phyloP scores from a whole-genome alignment of 2,888 invertebrate species.

The Micropterix aruncella region DNA sequence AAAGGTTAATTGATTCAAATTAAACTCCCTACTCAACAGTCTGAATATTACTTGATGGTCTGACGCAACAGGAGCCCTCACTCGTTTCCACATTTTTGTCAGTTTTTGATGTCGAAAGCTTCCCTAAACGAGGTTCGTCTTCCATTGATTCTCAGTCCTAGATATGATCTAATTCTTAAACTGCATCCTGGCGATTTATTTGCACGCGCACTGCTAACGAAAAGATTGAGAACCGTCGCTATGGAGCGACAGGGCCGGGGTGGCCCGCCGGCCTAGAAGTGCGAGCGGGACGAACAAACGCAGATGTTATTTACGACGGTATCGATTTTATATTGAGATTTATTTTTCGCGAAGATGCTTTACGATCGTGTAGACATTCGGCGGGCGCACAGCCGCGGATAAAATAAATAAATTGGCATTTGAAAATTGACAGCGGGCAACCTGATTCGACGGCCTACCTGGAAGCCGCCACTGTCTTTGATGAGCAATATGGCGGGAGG shows the following conservation, averaged over 20 bases:
- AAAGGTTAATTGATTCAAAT: too few species aligned
- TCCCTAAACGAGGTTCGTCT: too few species aligned
- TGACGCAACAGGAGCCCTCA: too few species aligned
- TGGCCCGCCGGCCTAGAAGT: too few species aligned
- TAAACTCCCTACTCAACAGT: too few species aligned
- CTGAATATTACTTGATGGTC: too few species aligned
- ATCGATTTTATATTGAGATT: conserved; percentile 36
- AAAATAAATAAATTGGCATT: conserved; percentile 13
- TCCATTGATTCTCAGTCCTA: too few species aligned
- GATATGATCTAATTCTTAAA: too few species aligned
- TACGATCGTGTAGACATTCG: not conserved
- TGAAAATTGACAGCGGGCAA: conserved; percentile 13
- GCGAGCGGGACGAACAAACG: conserved; percentile 6
- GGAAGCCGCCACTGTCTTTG: conserved; percentile 3
- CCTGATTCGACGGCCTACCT: conserved; percentile 1
- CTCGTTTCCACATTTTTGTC: too few species aligned
- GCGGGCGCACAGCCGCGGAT: conserved; percentile 8
- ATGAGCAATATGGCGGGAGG: too few species aligned
- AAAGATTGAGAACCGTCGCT: not conserved
- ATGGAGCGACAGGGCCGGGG: not conserved
- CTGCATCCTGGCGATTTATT: too few species aligned
- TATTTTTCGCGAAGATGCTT: conserved; percentile 20
- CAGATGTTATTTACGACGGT: conserved; percentile 36
- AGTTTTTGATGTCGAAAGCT: too few species aligned
- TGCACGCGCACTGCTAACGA: not conserved